A percentile compares a stretch with the other conserved stretches of the same genome.
phyloP scores from a whole-genome alignment of 1,140 invertebrate species.

The Drosophila elegans region DNA sequence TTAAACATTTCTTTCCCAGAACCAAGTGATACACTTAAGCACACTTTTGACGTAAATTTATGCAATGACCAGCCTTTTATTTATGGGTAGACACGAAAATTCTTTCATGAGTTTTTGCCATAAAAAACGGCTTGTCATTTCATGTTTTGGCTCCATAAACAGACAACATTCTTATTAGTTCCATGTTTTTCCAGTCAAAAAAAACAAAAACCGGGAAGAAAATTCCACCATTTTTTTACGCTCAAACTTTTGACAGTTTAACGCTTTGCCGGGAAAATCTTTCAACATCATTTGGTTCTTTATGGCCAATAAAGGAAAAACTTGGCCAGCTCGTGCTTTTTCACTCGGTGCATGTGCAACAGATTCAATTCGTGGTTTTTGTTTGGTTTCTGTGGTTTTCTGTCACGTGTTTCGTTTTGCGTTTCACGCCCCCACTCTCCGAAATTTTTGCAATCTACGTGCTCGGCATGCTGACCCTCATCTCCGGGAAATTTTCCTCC shows the following conservation, averaged over 20 bases:
- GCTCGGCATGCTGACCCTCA: slow-evolving; percentile 27
- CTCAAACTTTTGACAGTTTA: slow-evolving; percentile 64
- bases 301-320: slow-evolving; percentile 73
- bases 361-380: slow-evolving; percentile 33
- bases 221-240: slow-evolving; percentile 34
- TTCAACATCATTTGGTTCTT: slow-evolving; percentile 48
- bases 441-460: slow-evolving; percentile 28
- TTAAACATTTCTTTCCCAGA: neutral
- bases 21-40: slow-evolving; percentile 1
- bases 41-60: slow-evolving; percentile 16
- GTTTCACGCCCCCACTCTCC: slow-evolving; percentile 18
- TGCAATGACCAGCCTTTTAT: slow-evolving; percentile 16
- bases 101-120: slow-evolving; percentile 35
- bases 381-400: slow-evolving; percentile 23
- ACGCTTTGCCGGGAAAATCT: slow-evolving; percentile 34
- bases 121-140: slow-evolving; percentile 23
- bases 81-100: slow-evolving; percentile 34
- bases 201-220: neutral
- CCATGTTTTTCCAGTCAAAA: slow-evolving; percentile 14
- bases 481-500: slow-evolving; percentile 17
- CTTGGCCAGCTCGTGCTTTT: slow-evolving; percentile 43
- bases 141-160: slow-evolving; percentile 14
- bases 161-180: slow-evolving; percentile 24
- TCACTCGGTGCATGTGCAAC: slow-evolving; percentile 48
- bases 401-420: slow-evolving; percentile 29